Evolutionary conservation across 2,888 invertebrate species (phyloP).

Genomic region (Ptychoptera contaminata): DNA sequence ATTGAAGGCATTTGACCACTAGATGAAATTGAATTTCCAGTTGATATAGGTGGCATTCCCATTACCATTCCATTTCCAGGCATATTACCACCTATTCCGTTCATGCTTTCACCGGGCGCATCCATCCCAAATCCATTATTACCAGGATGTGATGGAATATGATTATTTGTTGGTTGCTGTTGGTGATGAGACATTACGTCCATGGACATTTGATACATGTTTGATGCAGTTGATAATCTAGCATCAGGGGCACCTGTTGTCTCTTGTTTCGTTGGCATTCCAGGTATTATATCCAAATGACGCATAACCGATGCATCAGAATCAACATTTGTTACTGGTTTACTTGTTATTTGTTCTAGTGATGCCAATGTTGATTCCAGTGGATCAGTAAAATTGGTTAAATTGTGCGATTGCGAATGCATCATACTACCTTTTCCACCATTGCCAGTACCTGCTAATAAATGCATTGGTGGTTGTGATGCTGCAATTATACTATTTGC

Average conservation of each 20-base stretch:
- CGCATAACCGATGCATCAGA: constrained; percentile 35
- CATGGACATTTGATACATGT: constrained; percentile 22
- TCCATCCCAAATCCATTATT: constrained; percentile 12
- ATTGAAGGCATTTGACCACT: constrained; percentile 16
- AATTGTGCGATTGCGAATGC: constrained; percentile 15
- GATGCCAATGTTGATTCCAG: constrained; percentile 55
- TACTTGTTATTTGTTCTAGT: constrained; percentile 35
- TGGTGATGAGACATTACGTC: constrained; percentile 20
- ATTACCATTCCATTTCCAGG: constrained; percentile 24
- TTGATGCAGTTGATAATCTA: constrained; percentile 10
- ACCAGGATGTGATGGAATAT: constrained; percentile 10
- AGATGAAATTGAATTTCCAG: constrained; percentile 12
- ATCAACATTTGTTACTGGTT: constrained; percentile 33
- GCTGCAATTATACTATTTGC: not conserved
- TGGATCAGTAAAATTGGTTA: constrained; percentile 41
- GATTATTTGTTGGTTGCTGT: constrained; percentile 11
- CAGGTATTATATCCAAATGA: constrained; percentile 32
- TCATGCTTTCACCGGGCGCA: constrained; percentile 7
- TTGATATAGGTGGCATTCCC: constrained; percentile 17
- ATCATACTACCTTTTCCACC: not conserved
- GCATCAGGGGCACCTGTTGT: constrained; percentile 15
- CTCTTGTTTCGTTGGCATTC: constrained; percentile 21
- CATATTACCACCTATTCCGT: constrained; percentile 12
- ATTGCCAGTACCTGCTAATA: not conserved
- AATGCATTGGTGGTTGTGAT: constrained; percentile 1